phyloP scores from a whole-genome alignment of 35 echinoderm and acorn worm genomes.

The Lytechinus variegatus region DNA sequence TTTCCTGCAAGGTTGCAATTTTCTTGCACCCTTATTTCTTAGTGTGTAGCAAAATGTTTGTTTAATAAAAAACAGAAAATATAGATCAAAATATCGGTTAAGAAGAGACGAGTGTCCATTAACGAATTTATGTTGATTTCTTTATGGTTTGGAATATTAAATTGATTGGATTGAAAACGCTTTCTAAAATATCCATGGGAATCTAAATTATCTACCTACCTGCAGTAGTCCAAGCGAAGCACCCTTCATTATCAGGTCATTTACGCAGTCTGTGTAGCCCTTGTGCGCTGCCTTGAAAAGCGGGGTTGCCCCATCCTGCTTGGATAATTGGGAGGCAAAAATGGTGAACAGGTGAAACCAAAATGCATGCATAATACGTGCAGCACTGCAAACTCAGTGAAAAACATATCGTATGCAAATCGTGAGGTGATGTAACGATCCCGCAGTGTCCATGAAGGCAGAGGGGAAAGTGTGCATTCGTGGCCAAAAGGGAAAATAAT shows the following conservation, averaged over 20 bases:
- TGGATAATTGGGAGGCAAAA: constrained; percentile 28
- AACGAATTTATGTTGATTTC: no score
- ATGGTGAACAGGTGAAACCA: constrained; percentile 5
- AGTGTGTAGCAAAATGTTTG: no score
- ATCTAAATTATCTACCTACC: constrained; percentile 45
- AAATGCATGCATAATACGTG: constrained; percentile 13
- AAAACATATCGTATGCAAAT: neutral
- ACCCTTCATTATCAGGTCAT: constrained; percentile 71
- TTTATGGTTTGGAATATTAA: no score
- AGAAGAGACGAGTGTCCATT: no score
- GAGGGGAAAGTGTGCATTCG: neutral
- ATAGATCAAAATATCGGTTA: no score
- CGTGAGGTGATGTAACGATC: neutral
- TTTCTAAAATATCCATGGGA: no score
- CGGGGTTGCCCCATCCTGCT: constrained; percentile 93
- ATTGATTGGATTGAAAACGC: no score
- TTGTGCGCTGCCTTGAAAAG: constrained; percentile 97
- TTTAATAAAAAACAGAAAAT: no score
- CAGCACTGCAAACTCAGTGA: neutral
- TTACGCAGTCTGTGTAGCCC: constrained; percentile 87
- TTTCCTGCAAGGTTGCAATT: no score
- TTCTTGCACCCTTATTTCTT: no score
- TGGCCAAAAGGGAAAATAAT: neutral
- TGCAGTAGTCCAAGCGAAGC: constrained; percentile 75
- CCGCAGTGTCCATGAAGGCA: neutral